Base-by-base conservation (phyloP, 2,888 invertebrate genomes). In the Dinocampus coccinellae region DNA sequence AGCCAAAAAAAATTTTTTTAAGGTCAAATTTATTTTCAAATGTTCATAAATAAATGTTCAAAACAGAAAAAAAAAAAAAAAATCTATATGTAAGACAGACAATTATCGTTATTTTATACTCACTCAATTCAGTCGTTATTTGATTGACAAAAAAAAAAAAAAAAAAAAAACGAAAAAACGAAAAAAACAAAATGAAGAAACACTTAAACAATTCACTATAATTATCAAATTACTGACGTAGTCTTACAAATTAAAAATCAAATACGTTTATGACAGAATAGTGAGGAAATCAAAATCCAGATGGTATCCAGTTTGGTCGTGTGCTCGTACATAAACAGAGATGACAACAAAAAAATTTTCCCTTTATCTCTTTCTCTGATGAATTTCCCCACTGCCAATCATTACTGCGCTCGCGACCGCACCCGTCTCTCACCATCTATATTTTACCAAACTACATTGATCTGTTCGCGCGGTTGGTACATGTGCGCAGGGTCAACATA, bases 241-340 rank as follows among this genome's bases (percentile, higher is more conserved):
- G n/a, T n/a, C n/a, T n/a, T n/a, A n/a, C n/a, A n/a, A n/a, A n/a
- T 36, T 36, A 1, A 36, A 36, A 13, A 13, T 9, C 9, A 36
- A 13, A 39, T n/a, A 13, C n/a, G 39, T n/a, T 13, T n/a, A 39
- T 39, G 39, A 39, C 39, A 39, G 39, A 4, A n/a, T n/a, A n/a
- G 47, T 47, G 16, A 39, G 39, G 39, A n/a, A n/a, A n/a, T 47
- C 47, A 47, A 47, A 47, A 47, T 47, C 47, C 47, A 47, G 47
- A 47, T 47, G 47, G 47, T 47, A 47, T 47, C 47, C 47, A 47
- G 16, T 16, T 16, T 47, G 47, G 6, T 47, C 47, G 47, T 47
- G 47, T 16, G 47, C 47, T 16, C 47, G 47, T n/a, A 16, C 16
- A n/a, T 7, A 47, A 20, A 47, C 7, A 16, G 16, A 16, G 16